Percentiles rank a stretch among this genome's conserved stretches.
Conservation (phyloP, 2,888 invertebrate genomes). For the Rhyacophila evoluta region DNA sequence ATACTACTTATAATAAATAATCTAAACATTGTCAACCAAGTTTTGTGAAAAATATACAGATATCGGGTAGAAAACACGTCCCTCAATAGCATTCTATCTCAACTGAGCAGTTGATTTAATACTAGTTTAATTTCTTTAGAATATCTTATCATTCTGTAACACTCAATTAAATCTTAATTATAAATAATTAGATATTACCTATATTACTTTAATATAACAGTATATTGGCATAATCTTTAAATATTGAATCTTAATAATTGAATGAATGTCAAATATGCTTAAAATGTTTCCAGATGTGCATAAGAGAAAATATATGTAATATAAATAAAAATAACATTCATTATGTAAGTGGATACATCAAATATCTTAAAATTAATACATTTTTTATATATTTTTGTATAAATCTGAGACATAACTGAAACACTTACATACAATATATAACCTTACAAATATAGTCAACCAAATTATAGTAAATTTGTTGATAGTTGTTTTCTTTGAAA, state of each 20-base stretch:
- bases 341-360: neutral
- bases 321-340: neutral
- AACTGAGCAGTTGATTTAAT: neutral
- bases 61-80: conserved; percentile 14
- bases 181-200: neutral
- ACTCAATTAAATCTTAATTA: neutral
- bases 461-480: neutral
- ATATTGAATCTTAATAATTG: neutral
- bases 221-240: neutral
- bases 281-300: conserved; percentile 2
- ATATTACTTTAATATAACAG: conserved; percentile 14
- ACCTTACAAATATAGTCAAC: neutral
- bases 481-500: too few relatives aligned
- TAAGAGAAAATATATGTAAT: neutral
- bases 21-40: neutral
- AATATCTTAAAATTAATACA: neutral
- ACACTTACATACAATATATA: neutral
- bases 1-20: neutral
- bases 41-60: conserved; percentile 20
- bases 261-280: neutral
- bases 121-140: neutral
- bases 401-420: neutral
- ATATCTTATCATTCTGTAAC: conserved; percentile 16
- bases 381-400: neutral
- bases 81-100: neutral